Evolutionary conservation across 92 coral and sea anemone genomes (phyloP), one percentile per base, ranked within the genome.

Genomic region (Nematostella vectensis): DNA sequence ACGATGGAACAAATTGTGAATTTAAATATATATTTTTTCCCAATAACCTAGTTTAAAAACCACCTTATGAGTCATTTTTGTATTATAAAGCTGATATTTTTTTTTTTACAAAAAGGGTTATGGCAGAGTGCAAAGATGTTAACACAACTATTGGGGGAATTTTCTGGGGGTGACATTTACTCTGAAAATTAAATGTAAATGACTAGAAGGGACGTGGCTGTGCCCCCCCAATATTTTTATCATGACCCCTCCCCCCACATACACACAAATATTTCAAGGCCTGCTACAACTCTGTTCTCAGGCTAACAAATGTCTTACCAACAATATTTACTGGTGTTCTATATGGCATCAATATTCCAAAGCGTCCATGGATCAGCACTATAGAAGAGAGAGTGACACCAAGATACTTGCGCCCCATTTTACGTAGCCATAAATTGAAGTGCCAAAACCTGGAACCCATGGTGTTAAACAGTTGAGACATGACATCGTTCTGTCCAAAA

Each of bases 401-500:
- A 45, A 45, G 51, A 22, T 51, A 31, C 40, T 48, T 31, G 19
- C 64, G 51, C 44, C 47, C 57, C 23, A 42, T 70, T 16, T 61
- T 57, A 47, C 29, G 10, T 42, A 55, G 2, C 68, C 77, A 77
- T 30, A 13, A 45, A 50, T 43, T 47, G n/a, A 70, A 11, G 2
- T 54, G 38, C 62, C 53, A 66, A 25, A 44, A 66, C 0, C 0
- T 12, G 28, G 63, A 40, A 11, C 72, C 72, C 6, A 40, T n/a
- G 3, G 24, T 33, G 13, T 27, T 39, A 11, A 19, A 25, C 21
- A 12, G 21, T 3, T 44, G 58, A 20, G 40, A 1, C 29, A 48
- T 31, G 20, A 75, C 66, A 26, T 86, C 71, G 53, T 86, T 85
- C 66, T 85, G 88, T 20, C 95, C 95, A 69, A 85, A 85, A 1